Percentiles rank a stretch among this genome's conserved stretches.
These are phyloP conservation scores for Zeus faber DNA, from an alignment of 2,113 vertebrate species.

Conservation along the genomic window DNA sequence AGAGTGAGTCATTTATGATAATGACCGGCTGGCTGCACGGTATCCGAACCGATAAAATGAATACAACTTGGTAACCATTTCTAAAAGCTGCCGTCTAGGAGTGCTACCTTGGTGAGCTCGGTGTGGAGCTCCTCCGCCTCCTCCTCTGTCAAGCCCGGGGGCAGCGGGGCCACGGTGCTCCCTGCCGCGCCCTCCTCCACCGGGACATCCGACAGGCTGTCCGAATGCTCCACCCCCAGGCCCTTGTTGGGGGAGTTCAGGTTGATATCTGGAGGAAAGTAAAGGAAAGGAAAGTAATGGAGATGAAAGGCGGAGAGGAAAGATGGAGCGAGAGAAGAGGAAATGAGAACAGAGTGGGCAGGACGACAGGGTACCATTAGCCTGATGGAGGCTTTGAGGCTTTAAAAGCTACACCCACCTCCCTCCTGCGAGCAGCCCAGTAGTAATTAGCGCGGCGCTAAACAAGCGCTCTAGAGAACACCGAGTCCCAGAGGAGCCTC, in stretches of 20 bases:
- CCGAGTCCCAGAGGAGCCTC: too few species aligned
- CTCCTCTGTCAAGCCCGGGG: constrained; percentile 81
- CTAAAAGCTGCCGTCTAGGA: too few species aligned
- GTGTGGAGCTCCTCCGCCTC: constrained; percentile 86
- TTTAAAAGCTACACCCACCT: too few species aligned
- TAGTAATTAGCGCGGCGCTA: too few species aligned
- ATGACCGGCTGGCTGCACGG: too few species aligned
- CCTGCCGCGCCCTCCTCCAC: constrained; percentile 70
- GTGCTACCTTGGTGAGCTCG: constrained; percentile 85
- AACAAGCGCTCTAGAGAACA: too few species aligned
- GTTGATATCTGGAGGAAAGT: constrained; percentile 87
- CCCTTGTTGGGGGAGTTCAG: constrained; percentile 97
- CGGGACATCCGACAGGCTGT: constrained; percentile 78
- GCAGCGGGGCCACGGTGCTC: constrained; percentile 48
- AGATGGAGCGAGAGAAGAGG: not conserved
- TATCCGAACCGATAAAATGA: too few species aligned
- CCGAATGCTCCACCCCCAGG: constrained; percentile 69
- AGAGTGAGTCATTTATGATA: too few species aligned
- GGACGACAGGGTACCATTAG: not conserved
- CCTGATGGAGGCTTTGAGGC: not conserved
- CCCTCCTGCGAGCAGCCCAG: too few species aligned
- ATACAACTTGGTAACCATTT: too few species aligned
- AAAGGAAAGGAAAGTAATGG: too few species aligned
- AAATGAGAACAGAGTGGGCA: not conserved
- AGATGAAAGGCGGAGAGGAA: not conserved